Evolutionary conservation across 2,797 vertebrate species (phyloP), one percentile per base, ranked within the genome.

Genomic region (Meriones psammophilus): DNA sequence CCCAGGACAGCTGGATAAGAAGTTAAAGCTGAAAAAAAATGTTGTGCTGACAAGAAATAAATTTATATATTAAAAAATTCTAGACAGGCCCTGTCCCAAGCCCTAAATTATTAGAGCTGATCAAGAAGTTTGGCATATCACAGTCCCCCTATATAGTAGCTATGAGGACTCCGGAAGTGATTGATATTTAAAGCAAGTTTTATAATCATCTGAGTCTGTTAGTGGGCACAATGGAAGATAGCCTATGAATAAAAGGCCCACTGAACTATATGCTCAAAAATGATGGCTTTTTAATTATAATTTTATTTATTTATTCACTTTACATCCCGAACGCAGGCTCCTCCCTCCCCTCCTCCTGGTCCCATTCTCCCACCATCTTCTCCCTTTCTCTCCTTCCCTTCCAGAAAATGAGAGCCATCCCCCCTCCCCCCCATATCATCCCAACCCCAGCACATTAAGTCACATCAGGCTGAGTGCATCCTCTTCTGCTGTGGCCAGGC

Each of bases 31-130:
- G 89, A 69, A 92, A 89, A 39, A 42, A 69, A 58, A 3, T 73
- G 85, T 88, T 24, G 56, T 18, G 81, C n/a, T 73, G 28, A 95
- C 71, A 91, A 87, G 85, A 89, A 42, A 39, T 91, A 68, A 88
- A 86, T 93, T 12, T 42, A 50, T 76, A 4, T n/a, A 13, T 80
- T n/a, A 33, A 22, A 83, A 54, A 91, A 86, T 77, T 42, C 4
- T 8, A 56, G 73, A 50, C 64, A 88, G 20, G 24, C 15, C 8
- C 66, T 85, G 8, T 12, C 39, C 6, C 13, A 68, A 79, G 77
- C 9, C 28, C 26, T 26, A 86, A 39, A 50, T 18, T 64, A 5
- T 88, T 84, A n/a, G 28, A 88, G 28, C 14, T 62, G 66, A 64
- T 42, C 71, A 50, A 68, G 46, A 18, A 88, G 22, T 88, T 74